Evolutionary conservation across 2,888 invertebrate genomes (phyloP).

Genomic region (Atrina japonica): DNA sequence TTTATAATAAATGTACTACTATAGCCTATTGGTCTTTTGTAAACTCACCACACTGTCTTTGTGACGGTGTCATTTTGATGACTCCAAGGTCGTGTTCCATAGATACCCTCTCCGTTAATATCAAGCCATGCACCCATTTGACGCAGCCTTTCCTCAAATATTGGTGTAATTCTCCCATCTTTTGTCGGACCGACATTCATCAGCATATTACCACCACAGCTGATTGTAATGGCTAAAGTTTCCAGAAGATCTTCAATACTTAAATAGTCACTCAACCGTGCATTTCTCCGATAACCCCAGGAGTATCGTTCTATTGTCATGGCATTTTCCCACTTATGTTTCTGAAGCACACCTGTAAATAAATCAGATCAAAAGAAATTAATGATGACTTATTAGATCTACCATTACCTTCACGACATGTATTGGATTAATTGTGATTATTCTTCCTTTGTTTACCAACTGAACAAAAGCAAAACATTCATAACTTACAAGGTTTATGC

Average conservation of each 20-base stretch:
- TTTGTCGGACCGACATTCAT: slow-evolving; percentile 94
- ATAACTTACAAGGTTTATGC: too few relatives aligned
- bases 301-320: slow-evolving; percentile 93
- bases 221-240: slow-evolving; percentile 74
- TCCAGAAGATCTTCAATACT: slow-evolving; percentile 83
- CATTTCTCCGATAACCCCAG: slow-evolving; percentile 82
- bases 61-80: slow-evolving; percentile 88
- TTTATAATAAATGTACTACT: too few relatives aligned
- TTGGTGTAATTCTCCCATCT: slow-evolving; percentile 91
- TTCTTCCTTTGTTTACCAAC: neutral
- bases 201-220: slow-evolving; percentile 86
- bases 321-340: slow-evolving; percentile 97
- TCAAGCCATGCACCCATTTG: slow-evolving; percentile 90
- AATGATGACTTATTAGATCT: neutral
- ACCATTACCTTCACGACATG: neutral
- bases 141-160: slow-evolving; percentile 91
- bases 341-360: slow-evolving; percentile 57
- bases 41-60: slow-evolving; percentile 86
- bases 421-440: neutral
- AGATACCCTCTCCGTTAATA: slow-evolving; percentile 93
- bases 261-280: slow-evolving; percentile 68
- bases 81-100: slow-evolving; percentile 88
- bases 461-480: too few relatives aligned
- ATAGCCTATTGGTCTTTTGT: too few relatives aligned
- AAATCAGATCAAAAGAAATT: neutral